These are phyloP conservation scores for Xanthorhoe spadicearia DNA, from an alignment of 2,888 invertebrate species.

Conservation along the genomic window DNA sequence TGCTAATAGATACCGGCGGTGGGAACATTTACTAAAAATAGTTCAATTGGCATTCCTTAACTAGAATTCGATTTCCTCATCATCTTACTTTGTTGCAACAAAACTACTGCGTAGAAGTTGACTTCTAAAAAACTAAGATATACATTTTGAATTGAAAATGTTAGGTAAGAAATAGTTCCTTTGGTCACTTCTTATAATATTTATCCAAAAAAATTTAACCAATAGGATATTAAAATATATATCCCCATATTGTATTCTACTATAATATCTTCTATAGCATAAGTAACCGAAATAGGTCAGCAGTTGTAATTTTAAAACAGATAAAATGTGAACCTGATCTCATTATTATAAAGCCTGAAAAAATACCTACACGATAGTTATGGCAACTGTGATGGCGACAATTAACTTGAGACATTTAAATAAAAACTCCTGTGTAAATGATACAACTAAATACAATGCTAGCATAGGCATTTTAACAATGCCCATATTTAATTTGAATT, in stretches of 20 bases:
- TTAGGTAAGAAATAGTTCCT: neutral
- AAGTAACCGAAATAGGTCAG: too few relatives aligned
- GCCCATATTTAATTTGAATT: slow-evolving; percentile 41
- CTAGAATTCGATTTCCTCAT: neutral
- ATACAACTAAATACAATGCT: slow-evolving; percentile 32
- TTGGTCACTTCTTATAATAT: neutral
- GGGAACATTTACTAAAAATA: slow-evolving; percentile 17
- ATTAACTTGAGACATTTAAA: slow-evolving; percentile 10
- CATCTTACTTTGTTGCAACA: neutral
- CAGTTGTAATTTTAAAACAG: too few relatives aligned
- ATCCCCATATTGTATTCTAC: too few relatives aligned
- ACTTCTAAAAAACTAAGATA: neutral
- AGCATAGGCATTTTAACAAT: slow-evolving; percentile 37
- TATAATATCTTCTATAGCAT: too few relatives aligned
- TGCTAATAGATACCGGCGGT: slow-evolving; percentile 14
- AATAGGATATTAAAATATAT: too few relatives aligned
- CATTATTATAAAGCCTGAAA: slow-evolving; percentile 10
- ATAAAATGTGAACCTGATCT: neutral
- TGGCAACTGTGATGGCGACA: slow-evolving; percentile 16
- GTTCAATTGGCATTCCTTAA: slow-evolving; percentile 1
- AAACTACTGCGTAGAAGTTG: neutral
- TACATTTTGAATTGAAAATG: neutral
- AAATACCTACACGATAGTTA: slow-evolving; percentile 1
- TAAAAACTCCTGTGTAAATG: slow-evolving; percentile 29
- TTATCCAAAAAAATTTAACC: too few relatives aligned